Evolutionary conservation across 2,113 vertebrate genomes (phyloP), one percentile per base, ranked within the genome.

Genomic region (Xenopus borealis): DNA sequence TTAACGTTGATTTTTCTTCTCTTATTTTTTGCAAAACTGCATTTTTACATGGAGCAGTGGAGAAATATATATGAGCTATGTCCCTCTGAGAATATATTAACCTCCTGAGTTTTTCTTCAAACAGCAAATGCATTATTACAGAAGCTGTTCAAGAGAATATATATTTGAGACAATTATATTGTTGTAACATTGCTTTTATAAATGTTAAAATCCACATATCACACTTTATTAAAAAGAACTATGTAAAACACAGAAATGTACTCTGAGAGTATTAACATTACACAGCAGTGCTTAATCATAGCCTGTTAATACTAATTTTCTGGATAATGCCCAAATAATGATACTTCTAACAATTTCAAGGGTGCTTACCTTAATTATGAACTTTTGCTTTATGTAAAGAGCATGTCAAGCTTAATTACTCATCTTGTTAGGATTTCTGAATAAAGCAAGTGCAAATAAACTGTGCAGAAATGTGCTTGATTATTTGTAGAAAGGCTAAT

Each of bases 241-340:
- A 66, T 69, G 57, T 62, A 55, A 71, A 68, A 68, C 57, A 40
- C 45, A 74, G 57, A 75, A 66, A 50, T 47, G 65, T 58, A 68
- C 55, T 68, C 46, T 40, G 62, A 63, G 66, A 69, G 40, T 57
- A 71, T 79, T 73, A 73, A 67, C 78, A 17, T 18, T 52, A 77
- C 17, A 61, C 58, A 58, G n/a, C 73, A 52, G 66, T 17, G 73
- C 66, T 69, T 69, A 76, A 76, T 76, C 73, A 76, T 2, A 10
- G 47, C 59, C 58, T 59, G 40, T 62, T 77, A 75, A 69, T 71
- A 77, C n/a, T 75, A 76, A 79, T 76, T 83, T 81, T 79, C 63
- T 45, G n/a, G 72, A 79, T 78, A 82, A 57, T 67, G 14, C 16
- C 71, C 73, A 79, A 69, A 75, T 30, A 83, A 70, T 61, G 52